These are phyloP conservation scores for Isoperla grammatica DNA, from an alignment of 2,888 invertebrate genomes.

Conservation along the genomic window DNA sequence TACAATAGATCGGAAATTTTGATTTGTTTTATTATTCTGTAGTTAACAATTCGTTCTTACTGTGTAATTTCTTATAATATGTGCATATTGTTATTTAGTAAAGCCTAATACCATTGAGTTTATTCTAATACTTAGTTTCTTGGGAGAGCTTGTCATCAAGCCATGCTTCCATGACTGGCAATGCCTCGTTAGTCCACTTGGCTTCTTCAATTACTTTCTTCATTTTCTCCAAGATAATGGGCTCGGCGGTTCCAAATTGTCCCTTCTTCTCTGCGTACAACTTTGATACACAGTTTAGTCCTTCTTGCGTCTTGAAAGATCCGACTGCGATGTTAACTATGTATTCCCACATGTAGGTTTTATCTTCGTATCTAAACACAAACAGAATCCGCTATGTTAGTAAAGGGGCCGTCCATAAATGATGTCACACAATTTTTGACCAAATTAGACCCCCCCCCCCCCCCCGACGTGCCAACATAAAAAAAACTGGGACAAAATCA, in stretches of 20 bases:
- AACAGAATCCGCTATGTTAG: neutral
- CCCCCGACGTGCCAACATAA: too few species aligned
- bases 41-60: too few species aligned
- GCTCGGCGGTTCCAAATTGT: constrained; percentile 67
- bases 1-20: too few species aligned
- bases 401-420: too few species aligned
- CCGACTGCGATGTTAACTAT: constrained; percentile 69
- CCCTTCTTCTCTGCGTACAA: constrained; percentile 58
- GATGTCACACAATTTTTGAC: too few species aligned
- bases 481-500: too few species aligned
- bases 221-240: constrained; percentile 65
- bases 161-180: constrained; percentile 70
- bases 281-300: constrained; percentile 52
- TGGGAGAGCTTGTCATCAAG: constrained; percentile 43
- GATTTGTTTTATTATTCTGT: too few species aligned
- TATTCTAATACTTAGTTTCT: too few species aligned
- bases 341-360: constrained; percentile 70
- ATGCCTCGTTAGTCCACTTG: constrained; percentile 68
- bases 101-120: too few species aligned
- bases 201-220: constrained; percentile 68
- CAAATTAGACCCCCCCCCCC: too few species aligned
- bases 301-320: constrained; percentile 67
- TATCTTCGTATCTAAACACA: constrained; percentile 55
- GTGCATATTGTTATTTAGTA: too few species aligned
- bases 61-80: too few species aligned